Base-by-base conservation (phyloP, 2,113 vertebrate genomes). In the Vidua macroura region DNA sequence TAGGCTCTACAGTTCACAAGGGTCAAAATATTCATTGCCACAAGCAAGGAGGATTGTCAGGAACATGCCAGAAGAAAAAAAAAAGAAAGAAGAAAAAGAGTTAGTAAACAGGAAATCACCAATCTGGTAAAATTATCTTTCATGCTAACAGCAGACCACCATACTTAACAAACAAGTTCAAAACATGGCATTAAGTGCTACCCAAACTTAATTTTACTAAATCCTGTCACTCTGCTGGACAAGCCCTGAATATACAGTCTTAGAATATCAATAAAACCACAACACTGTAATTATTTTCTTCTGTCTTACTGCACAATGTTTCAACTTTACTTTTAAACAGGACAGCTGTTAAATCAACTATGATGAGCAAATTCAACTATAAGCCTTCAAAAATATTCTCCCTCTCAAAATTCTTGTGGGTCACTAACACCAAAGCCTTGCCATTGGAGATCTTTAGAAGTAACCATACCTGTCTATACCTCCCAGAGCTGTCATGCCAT, bases 1-100 rank as follows among this genome's bases (percentile, higher is more conserved):
- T 98, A 27, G 98, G 98, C 94, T 97, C 98, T 99, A 98, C 51
- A 92, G 95, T 96, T 97, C 97, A 78, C 58, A 95, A 78, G 74
- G 93, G 93, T 84, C 96, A 96, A 96, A 92, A 96, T 76, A 89
- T 97, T 96, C 97, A 97, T 97, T 87, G 96, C 96, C 97, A 95
- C 67, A 92, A 95, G 88, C 78, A 97, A 97, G 86, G 8, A 60
- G 97, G 86, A 96, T 96, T 93, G 95, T 92, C 97, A 97, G 97
- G 95, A 97, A 95, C 86, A 94, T 95, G 94, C 53, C 94, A 95
- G 73, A 92, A 91, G 92, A 43, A 58, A 62, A 33, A 31, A 31
- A 43, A 78, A 56, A 35, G n/a, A 53, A 92, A 92, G 52, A 84
- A 86, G 83, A 77, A 30, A 48, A 89, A 93, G 41, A 80, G 85